Evolutionary conservation across 2,797 vertebrate species (phyloP), one percentile per base, ranked within the genome.

Genomic region (Falco cherrug): DNA sequence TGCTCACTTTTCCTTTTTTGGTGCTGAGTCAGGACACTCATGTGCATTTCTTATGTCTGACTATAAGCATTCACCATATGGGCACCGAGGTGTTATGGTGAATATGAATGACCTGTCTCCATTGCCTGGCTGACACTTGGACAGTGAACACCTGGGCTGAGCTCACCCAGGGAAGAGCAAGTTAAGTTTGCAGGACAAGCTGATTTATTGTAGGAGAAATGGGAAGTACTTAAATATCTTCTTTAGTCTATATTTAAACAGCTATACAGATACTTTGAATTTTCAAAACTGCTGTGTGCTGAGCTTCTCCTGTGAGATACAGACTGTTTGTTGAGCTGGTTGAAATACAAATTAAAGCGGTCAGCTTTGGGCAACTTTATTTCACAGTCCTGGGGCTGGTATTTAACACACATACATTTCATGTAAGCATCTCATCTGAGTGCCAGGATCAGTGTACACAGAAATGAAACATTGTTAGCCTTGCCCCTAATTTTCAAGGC

Each of bases 301-400:
- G 70, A 89, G 53, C 69, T 48, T 5, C 51, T 88, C 69, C 84
- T 71, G 48, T 29, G 94, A 89, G 77, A 78, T 77, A 25, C 39
- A 70, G 56, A 20, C 31, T 51, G 73, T 89, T 94, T 85, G 82
- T 82, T 59, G 75, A 87, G 75, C 60, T 80, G 68, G 41, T 77
- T 92, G 74, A 88, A 95, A 81, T 61, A 64, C 28, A 90, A 74
- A 94, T 77, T 39, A 68, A 68, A 63, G 85, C 80, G 73, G 90
- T 88, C 79, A 90, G 83, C 83, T 81, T 68, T 1, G 2, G 83
- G 76, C 71, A 69, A 6, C 48, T 63, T 89, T 41, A 45, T 87
- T 87, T 89, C 5, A 2, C 67, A 64, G 59, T 41, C 33, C 57
- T 59, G 39, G 16, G 43, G 16, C 57, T 71, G 35, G 31, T 56